Conservation (phyloP, 2,113 vertebrate genomes). For the Piprites chloris region DNA sequence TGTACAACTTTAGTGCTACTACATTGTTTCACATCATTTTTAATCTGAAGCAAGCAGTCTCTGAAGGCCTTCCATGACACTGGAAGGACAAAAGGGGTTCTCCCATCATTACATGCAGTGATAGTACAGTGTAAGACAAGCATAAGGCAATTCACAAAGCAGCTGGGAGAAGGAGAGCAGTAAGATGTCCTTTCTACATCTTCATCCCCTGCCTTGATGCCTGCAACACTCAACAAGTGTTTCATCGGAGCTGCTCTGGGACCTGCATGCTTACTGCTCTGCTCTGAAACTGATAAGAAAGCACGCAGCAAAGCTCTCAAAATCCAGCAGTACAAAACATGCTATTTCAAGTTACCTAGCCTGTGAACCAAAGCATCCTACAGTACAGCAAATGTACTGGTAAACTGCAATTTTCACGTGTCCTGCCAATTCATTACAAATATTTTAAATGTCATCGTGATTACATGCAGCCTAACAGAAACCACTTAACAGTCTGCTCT, state of each 20-base stretch:
- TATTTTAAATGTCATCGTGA: not conserved
- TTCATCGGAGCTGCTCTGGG: not conserved
- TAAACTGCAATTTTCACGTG: not conserved
- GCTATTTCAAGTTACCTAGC: not conserved
- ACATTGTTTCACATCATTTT: fast-evolving
- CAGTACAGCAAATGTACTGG: not conserved
- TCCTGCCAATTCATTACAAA: not conserved
- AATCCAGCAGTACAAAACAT: not conserved
- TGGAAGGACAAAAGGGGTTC: not conserved
- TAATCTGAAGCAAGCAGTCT: not conserved
- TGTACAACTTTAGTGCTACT: not conserved
- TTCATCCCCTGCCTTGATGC: not conserved
- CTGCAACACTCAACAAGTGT: not conserved
- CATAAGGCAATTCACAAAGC: not conserved
- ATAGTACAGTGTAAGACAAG: not conserved
- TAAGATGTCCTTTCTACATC: not conserved
- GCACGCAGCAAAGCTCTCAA: not conserved
- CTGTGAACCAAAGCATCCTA: not conserved
- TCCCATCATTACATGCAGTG: not conserved
- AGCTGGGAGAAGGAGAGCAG: not conserved
- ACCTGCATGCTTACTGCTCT: not conserved
- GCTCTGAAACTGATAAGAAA: not conserved
- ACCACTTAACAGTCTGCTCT: not conserved
- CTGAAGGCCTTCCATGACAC: not conserved
- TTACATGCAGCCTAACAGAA: not conserved